Conservation (phyloP, 2,888 invertebrate genomes). For the Apocheima hispidaria region DNA sequence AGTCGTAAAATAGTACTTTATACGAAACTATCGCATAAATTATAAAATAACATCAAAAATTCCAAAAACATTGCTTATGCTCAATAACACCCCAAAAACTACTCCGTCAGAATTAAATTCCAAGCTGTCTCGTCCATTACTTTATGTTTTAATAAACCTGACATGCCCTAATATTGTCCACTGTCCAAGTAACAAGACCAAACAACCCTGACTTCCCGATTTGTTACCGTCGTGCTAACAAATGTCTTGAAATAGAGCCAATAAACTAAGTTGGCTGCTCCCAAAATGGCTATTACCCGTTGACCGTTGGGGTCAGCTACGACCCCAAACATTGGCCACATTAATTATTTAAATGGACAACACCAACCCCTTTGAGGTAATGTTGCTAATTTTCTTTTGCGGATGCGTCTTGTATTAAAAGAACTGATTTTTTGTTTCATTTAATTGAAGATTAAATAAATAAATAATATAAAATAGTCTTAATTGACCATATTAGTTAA, state of each 20-base stretch:
- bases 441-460: neutral
- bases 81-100: neutral
- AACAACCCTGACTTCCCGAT: slow-evolving; percentile 58
- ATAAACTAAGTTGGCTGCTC: slow-evolving; percentile 76
- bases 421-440: neutral
- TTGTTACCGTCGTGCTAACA: slow-evolving; percentile 55
- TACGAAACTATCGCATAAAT: no score
- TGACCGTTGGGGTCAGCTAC: slow-evolving; percentile 63
- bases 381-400: slow-evolving; percentile 60
- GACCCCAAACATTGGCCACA: slow-evolving; percentile 50
- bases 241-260: slow-evolving; percentile 67
- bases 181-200: slow-evolving; percentile 53
- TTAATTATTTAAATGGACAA: slow-evolving; percentile 77
- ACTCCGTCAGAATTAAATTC: neutral
- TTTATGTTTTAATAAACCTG: slow-evolving; percentile 13
- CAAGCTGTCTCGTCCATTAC: neutral
- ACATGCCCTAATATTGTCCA: slow-evolving; percentile 33
- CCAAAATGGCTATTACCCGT: slow-evolving; percentile 78
- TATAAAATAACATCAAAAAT: no score
- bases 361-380: slow-evolving; percentile 59
- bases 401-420: slow-evolving; percentile 28
- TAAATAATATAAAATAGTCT: no score
- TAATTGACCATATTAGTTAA: no score
- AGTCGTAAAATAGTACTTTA: no score
- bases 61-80: neutral